Evolutionary conservation across 2,888 invertebrate genomes (phyloP), one percentile per base, ranked within the genome.

Genomic region (Dynastes grantii): DNA sequence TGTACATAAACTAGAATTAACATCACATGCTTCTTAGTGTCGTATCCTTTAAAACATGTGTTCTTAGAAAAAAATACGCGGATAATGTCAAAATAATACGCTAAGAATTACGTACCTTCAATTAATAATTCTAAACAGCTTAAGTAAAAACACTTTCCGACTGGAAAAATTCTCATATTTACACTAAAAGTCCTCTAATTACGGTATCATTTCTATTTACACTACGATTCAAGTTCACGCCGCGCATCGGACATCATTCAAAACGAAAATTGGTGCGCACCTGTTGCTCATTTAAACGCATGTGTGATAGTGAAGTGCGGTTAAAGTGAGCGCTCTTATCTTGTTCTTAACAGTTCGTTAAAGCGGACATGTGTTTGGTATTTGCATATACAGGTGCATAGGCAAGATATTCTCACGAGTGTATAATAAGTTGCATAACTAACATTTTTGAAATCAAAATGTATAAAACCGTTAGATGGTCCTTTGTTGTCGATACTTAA

Each of bases 261-360:
- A 45, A 58, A 32, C 13, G 45, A 45, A 75, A 75, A 22, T 61
- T 75, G n/a, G 49, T 58, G 61, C 71, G 49, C 73, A 75, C 73
- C 73, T 75, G 73, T 75, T 75, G 73, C 73, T 61, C 49, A 58
- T 22, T 61, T 61, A 61, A 61, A 61, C 73, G 61, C 73, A 75
- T 61, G 73, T 75, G 73, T 75, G 61, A 61, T 61, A 75, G 40
- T 75, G 49, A 61, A 75, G 61, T 75, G 63, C 71, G 32, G 71
- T 71, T 37, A 5, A 55, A 71, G 37, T 16, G 55, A 71, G 55
- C 71, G 32, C 61, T 61, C 73, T 75, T 75, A 75, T 75, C 73
- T 75, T 40, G 73, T 40, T 75, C 55, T 75, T 61, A 68, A 68
- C 68, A 49, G 45, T 67, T 67, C 29, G 22, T 32, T 37, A 13